A percentile compares a stretch with the other conserved stretches of the same genome.
Conservation (phyloP, 2,888 invertebrate species). For the Didymodactylos carnosus region DNA sequence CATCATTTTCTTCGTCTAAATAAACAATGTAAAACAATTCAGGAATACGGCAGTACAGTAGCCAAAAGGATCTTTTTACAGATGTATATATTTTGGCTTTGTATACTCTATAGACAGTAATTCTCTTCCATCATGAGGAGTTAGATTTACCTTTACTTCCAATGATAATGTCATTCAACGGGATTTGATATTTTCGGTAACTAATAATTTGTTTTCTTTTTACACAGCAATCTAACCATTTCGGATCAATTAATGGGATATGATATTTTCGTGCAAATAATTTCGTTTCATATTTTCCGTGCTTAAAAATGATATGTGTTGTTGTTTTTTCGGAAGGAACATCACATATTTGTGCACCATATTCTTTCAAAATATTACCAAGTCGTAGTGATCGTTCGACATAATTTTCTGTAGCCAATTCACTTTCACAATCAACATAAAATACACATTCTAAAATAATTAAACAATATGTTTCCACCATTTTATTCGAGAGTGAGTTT, state of each 20-base stretch:
- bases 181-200: not conserved
- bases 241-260: not conserved
- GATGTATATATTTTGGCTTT: too few species aligned
- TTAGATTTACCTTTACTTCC: too few species aligned
- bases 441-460: not conserved
- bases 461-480: too few species aligned
- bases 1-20: too few species aligned
- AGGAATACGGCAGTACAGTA: too few species aligned
- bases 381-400: not conserved
- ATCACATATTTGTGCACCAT: not conserved
- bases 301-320: not conserved
- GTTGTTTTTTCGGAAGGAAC: not conserved
- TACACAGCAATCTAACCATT: not conserved
- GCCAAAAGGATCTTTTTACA: too few species aligned
- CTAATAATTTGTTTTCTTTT: not conserved
- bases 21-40: too few species aligned
- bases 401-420: not conserved
- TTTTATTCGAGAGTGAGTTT: too few species aligned
- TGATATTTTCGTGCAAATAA: not conserved
- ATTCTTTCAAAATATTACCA: not conserved
- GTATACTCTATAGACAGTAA: too few species aligned
- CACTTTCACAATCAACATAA: not conserved
- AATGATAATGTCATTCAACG: too few species aligned
- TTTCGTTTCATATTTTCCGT: not conserved
- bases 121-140: too few species aligned